These are phyloP conservation scores for Napeogenes inachia DNA, from an alignment of 2,888 invertebrate species.

Conservation along the genomic window DNA sequence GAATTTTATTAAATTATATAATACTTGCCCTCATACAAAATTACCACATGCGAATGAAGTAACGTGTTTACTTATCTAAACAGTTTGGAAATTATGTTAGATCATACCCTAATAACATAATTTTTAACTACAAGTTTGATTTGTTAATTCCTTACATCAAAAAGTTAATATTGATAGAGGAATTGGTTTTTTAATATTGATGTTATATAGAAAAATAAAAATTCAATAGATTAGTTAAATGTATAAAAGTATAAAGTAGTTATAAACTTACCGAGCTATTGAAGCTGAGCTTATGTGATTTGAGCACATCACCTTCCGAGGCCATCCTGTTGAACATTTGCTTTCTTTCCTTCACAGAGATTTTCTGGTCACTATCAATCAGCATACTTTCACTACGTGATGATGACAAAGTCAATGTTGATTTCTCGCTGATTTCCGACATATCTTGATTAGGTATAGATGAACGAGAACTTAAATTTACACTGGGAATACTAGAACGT, in stretches of 20 bases:
- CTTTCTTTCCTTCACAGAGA: conserved; percentile 94
- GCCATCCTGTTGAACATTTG: conserved; percentile 95
- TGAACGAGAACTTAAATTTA: conserved; percentile 36
- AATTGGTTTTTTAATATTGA: too few species aligned
- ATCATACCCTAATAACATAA: too few species aligned
- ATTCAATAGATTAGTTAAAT: neutral
- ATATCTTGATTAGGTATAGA: conserved; percentile 48
- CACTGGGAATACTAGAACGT: conserved; percentile 39
- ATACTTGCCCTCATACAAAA: too few species aligned
- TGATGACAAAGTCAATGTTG: conserved; percentile 51
- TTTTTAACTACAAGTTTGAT: too few species aligned
- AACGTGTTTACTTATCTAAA: too few species aligned
- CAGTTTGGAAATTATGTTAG: too few species aligned
- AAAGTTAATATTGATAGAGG: too few species aligned
- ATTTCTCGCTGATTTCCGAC: conserved; percentile 39
- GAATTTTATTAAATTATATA: too few species aligned
- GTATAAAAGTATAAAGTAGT: conserved; percentile 3
- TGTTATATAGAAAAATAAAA: neutral
- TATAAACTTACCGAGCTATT: conserved; percentile 80
- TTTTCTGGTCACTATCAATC: conserved; percentile 78
- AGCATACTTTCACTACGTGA: conserved; percentile 65
- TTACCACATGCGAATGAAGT: too few species aligned
- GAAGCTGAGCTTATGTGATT: conserved; percentile 60
- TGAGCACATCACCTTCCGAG: conserved; percentile 84
- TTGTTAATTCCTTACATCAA: too few species aligned